Conservation (phyloP, 1,140 invertebrate species). For the Drosophila rufa region DNA sequence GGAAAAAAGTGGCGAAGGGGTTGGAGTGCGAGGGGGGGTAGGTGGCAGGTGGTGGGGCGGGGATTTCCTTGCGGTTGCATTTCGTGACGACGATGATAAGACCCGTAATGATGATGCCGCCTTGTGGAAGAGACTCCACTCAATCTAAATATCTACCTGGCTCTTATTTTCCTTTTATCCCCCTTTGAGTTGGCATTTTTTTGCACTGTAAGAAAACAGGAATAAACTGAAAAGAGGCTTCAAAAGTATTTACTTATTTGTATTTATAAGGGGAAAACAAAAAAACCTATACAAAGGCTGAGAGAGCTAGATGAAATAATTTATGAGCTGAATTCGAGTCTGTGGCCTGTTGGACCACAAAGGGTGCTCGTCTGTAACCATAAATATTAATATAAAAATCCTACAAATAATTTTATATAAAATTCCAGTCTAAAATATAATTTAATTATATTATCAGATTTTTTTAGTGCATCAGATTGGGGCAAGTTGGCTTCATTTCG, state of each 20-base stretch:
- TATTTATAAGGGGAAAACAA: too few species aligned
- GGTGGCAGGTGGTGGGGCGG: constrained; percentile 8
- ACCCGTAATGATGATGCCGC: constrained; percentile 44
- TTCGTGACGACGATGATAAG: constrained; percentile 59
- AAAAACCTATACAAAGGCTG: too few species aligned
- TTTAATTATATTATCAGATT: not conserved
- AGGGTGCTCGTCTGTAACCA: not conserved
- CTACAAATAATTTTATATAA: not conserved
- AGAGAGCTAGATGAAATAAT: too few species aligned
- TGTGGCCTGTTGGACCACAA: too few species aligned
- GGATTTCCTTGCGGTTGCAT: constrained; percentile 55
- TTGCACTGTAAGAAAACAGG: not conserved
- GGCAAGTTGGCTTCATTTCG: constrained; percentile 47
- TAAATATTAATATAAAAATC: not conserved
- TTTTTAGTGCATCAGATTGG: constrained; percentile 26
- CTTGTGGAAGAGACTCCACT: constrained; percentile 29
- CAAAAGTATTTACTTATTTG: too few species aligned
- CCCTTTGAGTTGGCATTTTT: constrained; percentile 26
- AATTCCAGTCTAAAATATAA: not conserved
- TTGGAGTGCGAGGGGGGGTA: not conserved
- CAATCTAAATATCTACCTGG: constrained; percentile 29
- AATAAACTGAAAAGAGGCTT: too few species aligned
- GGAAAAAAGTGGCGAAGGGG: not conserved
- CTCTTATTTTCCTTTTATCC: constrained; percentile 12
- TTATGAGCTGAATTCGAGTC: too few species aligned